phyloP scores from a whole-genome alignment of 1,140 invertebrate species.

The Arctopsyche grandis region DNA sequence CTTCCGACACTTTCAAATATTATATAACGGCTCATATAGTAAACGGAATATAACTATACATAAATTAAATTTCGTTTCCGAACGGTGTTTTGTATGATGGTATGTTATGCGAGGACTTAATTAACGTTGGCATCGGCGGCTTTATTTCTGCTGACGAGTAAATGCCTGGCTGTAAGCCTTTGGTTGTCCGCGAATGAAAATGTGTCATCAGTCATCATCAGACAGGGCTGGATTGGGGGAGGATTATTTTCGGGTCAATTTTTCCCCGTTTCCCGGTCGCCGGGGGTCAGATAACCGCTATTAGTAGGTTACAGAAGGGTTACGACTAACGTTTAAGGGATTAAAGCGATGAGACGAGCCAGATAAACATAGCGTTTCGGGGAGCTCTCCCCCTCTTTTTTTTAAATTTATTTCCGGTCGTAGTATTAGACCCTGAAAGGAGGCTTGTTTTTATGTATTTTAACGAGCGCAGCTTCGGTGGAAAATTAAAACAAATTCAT shows the following conservation, averaged over 20 bases:
- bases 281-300: slow-evolving; percentile 13
- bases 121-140: background rate
- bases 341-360: slow-evolving; percentile 31
- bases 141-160: slow-evolving; percentile 35
- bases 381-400: background rate
- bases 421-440: background rate
- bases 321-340: slow-evolving; percentile 37
- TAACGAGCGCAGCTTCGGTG: background rate
- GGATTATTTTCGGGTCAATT: slow-evolving; percentile 43
- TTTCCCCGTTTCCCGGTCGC: slow-evolving; percentile 15
- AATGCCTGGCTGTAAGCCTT: slow-evolving; percentile 8
- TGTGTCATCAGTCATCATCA: slow-evolving; percentile 42
- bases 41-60: too few species aligned
- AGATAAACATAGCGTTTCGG: slow-evolving; percentile 30
- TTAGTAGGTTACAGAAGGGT: slow-evolving; percentile 28
- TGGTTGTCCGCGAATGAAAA: slow-evolving; percentile 39
- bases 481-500: too few species aligned
- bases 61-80: too few species aligned
- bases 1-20: too few species aligned
- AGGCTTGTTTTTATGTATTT: slow-evolving; percentile 3
- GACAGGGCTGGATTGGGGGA: slow-evolving; percentile 11
- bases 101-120: background rate
- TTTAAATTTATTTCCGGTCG: slow-evolving; percentile 19
- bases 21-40: too few species aligned
- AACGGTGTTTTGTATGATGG: too few species aligned